Evolutionary conservation across 2,888 invertebrate genomes (phyloP).

Genomic region (Gnatocerus cornutus): DNA sequence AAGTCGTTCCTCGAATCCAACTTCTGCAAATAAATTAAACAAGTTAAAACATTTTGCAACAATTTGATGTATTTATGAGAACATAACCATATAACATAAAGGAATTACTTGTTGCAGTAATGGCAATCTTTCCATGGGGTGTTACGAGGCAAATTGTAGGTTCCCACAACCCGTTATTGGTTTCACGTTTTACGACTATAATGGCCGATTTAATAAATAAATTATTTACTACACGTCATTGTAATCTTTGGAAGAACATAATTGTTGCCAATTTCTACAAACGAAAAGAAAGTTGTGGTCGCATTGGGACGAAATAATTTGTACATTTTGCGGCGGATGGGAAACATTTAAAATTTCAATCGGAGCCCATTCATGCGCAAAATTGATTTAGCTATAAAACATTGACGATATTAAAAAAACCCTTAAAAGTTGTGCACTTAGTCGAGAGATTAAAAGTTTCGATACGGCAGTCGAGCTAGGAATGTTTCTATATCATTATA

Average conservation of each 20-base stretch:
- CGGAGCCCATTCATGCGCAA: conserved; percentile 59
- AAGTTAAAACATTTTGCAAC: conserved; percentile 37
- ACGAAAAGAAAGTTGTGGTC: conserved; percentile 11
- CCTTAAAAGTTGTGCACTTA: conserved; percentile 62
- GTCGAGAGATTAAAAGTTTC: conserved; percentile 62
- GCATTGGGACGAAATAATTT: conserved; percentile 32
- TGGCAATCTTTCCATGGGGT: conserved; percentile 25
- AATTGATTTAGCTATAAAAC: conserved; percentile 62
- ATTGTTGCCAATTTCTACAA: conserved; percentile 17
- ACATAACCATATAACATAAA: conserved; percentile 37
- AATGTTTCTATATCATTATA: conserved; percentile 65
- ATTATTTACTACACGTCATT: conserved; percentile 33
- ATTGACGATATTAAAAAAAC: conserved; percentile 53
- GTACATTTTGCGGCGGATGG: conserved; percentile 24
- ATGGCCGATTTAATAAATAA: conserved; percentile 31
- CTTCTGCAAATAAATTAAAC: conserved; percentile 38
- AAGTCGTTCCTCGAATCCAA: conserved; percentile 25
- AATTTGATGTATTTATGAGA: conserved; percentile 36
- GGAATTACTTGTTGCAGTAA: conserved; percentile 30
- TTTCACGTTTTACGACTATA: conserved; percentile 36
- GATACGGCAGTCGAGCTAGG: conserved; percentile 57
- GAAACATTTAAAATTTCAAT: conserved; percentile 47
- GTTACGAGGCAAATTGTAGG: conserved; percentile 34
- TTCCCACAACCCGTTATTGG: conserved; percentile 40
- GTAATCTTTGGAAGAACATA: neutral